A percentile compares a stretch with the other conserved stretches of the same genome.
These are phyloP conservation scores for Elephantulus edwardii DNA, from an alignment of 2,113 vertebrate genomes.

Conservation along the genomic window DNA sequence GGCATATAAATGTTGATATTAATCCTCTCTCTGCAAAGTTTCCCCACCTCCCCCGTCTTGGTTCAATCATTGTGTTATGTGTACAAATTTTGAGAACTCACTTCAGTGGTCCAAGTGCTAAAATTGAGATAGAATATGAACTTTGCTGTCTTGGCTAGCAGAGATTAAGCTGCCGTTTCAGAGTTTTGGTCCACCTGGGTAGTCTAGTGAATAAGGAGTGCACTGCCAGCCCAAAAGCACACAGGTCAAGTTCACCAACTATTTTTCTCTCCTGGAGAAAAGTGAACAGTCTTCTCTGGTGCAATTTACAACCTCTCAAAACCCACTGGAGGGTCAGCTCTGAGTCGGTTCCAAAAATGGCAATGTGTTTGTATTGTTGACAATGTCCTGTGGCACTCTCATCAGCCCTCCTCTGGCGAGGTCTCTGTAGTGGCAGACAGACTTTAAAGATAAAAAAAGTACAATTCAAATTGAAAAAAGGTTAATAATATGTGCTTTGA, in stretches of 20 bases:
- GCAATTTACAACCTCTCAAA: too few relatives aligned
- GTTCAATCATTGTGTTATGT: background rate
- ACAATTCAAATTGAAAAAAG: background rate
- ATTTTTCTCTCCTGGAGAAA: too few relatives aligned
- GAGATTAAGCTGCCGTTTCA: constrained; percentile 8
- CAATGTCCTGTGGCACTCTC: background rate
- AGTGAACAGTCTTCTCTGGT: too few relatives aligned
- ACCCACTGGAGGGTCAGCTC: too few relatives aligned
- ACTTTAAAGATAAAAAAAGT: background rate
- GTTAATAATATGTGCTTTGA: background rate
- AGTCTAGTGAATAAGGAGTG: too few relatives aligned
- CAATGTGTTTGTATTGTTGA: too few relatives aligned
- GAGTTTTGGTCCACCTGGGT: background rate
- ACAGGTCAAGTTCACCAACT: too few relatives aligned
- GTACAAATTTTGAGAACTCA: background rate
- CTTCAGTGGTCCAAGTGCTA: background rate
- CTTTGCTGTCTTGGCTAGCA: background rate
- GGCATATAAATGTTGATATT: background rate
- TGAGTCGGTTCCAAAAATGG: too few relatives aligned
- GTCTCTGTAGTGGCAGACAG: background rate
- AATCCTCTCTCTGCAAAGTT: background rate
- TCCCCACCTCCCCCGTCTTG: background rate
- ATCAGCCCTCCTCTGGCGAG: background rate
- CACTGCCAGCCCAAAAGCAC: too few relatives aligned
- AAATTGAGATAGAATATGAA: background rate